phyloP scores from a whole-genome alignment of 2,797 vertebrate genomes.

The Arremon brunneinucha region DNA sequence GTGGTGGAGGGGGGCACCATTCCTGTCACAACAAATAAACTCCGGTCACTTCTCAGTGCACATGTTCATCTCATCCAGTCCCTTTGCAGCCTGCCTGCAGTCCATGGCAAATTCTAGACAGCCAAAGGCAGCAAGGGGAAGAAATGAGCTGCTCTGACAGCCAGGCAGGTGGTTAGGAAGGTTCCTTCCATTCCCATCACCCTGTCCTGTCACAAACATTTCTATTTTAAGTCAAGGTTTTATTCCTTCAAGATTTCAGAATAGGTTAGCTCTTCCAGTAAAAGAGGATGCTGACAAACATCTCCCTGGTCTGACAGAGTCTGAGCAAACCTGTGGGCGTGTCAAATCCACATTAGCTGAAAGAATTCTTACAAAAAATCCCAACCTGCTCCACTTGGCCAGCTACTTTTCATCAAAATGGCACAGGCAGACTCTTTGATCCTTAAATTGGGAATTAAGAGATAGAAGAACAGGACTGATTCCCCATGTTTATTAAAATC shows the following conservation, averaged over 20 bases:
- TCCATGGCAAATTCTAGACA: background rate
- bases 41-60: background rate
- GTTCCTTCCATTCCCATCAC: background rate
- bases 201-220: slow-evolving; percentile 24
- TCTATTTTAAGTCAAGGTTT: slow-evolving; percentile 32
- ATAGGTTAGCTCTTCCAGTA: background rate
- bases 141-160: slow-evolving; percentile 17
- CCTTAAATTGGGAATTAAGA: background rate
- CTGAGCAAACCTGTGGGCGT: background rate
- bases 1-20: background rate
- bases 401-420: background rate
- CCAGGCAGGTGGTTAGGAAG: background rate
- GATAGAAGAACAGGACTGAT: background rate
- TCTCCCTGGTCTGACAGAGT: background rate
- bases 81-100: background rate
- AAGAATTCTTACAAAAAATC: background rate
- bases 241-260: slow-evolving; percentile 15
- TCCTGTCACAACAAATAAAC: background rate
- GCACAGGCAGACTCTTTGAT: background rate
- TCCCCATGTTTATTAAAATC: background rate
- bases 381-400: background rate
- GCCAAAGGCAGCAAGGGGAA: background rate
- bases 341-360: background rate
- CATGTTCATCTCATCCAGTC: rapidly evolving
- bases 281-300: background rate